Percentiles rank a stretch among this genome's conserved stretches.
Conservation (phyloP, 1,140 invertebrate species). For the Bombus ignitus region DNA sequence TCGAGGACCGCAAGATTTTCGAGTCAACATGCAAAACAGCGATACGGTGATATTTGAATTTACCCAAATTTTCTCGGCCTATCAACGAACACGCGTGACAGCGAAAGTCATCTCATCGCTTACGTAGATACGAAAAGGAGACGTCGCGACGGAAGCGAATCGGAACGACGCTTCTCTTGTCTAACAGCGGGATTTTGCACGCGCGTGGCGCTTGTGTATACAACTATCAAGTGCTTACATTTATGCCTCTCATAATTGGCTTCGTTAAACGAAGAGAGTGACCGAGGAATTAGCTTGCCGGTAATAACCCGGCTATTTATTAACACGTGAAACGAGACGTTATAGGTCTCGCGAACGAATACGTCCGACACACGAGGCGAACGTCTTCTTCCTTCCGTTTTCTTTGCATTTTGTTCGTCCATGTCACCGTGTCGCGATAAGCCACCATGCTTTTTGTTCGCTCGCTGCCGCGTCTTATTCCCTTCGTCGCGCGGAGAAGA, state of each 20-base stretch:
- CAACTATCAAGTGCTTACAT: slow-evolving; percentile 80
- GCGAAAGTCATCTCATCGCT: neutral
- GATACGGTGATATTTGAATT: no score
- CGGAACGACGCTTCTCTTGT: neutral
- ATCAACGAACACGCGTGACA: accelerated
- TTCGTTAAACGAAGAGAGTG: slow-evolving; percentile 81
- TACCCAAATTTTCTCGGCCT: accelerated
- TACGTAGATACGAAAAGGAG: neutral
- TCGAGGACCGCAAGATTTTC: accelerated
- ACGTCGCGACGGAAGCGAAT: neutral
- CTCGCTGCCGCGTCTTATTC: neutral
- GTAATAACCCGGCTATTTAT: slow-evolving; percentile 81
- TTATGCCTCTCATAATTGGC: slow-evolving; percentile 81
- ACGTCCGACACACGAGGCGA: slow-evolving; percentile 16
- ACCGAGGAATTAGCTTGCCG: slow-evolving; percentile 79
- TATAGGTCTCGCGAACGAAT: slow-evolving; percentile 48
- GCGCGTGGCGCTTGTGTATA: slow-evolving; percentile 74
- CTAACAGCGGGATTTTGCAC: slow-evolving; percentile 45
- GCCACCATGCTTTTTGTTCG: neutral
- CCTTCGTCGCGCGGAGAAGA: neutral
- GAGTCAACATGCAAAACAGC: no score
- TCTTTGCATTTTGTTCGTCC: neutral
- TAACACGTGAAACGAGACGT: slow-evolving; percentile 79
- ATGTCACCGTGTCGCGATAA: neutral
- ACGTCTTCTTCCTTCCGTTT: slow-evolving; percentile 39